Evolutionary conservation across 2,113 vertebrate genomes (phyloP), one percentile per base, ranked within the genome.

Genomic region (Otus sunia): DNA sequence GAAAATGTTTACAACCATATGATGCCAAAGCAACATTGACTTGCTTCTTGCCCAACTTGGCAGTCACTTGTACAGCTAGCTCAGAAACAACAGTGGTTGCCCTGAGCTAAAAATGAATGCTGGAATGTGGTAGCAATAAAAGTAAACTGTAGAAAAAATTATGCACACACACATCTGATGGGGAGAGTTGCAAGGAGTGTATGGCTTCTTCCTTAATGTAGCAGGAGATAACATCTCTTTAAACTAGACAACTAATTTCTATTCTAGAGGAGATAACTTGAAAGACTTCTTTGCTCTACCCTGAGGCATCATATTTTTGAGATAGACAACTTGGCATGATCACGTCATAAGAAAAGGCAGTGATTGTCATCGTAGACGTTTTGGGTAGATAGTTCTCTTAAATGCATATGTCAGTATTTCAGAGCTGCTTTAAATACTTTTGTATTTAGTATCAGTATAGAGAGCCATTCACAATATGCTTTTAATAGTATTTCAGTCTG

Each of bases 121-220:
- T 95, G 93, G 81, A 92, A 90, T 90, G 95, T 95, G 87, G 81
- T 91, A 91, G 93, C 91, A 96, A 88, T 96, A 95, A 91, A 96
- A 96, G 94, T 94, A 96, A 96, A 96, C 86, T 94, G 93, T 84
- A 92, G 95, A 94, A 92, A 92, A 92, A 96, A 94, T 91, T 87
- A 73, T 64, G 59, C 85, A 92, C 77, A 88, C 91, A 89, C 69
- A 79, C 87, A 91, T 94, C 80, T 86, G 56, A 96, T 78, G 74
- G 69, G 66, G 85, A 79, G 84, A 90, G 81, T 89, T 91, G 43
- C 78, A 95, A 81, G 56, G 55, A 92, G 39, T 75, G 30, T 85
- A 82, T 73, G 77, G n/a, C 87, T 87, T 90, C 86, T 92, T 94
- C 89, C 64, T 78, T 81, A 87, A 68, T 0, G 12, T 64, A 68